A percentile compares a stretch with the other conserved stretches of the same genome.
Evolutionary conservation across 2,888 invertebrate genomes (phyloP).

Genomic region (Stegophylla sp.): DNA sequence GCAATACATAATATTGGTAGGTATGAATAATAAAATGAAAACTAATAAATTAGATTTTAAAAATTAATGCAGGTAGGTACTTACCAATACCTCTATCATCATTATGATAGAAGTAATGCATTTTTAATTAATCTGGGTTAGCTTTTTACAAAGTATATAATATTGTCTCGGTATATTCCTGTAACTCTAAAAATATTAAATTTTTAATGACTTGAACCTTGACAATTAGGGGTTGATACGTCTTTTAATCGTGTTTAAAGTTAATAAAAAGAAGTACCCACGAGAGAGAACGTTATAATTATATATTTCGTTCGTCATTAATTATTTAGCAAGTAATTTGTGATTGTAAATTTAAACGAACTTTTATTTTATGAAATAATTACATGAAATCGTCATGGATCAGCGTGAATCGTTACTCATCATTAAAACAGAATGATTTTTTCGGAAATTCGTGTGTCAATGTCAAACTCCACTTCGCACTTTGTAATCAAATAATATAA

Average conservation of each 20-base stretch:
- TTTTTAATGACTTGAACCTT: conserved; percentile 1
- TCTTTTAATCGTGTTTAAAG: background rate
- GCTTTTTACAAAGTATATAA: background rate
- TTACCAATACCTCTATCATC: too few relatives aligned
- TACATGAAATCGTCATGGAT: too few relatives aligned
- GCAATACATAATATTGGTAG: background rate
- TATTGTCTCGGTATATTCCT: background rate
- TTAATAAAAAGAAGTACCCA: background rate
- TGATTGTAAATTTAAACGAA: background rate
- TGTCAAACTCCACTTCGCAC: too few relatives aligned
- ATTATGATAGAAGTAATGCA: background rate
- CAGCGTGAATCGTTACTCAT: too few relatives aligned
- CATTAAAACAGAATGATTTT: too few relatives aligned
- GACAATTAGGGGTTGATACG: conserved; percentile 4
- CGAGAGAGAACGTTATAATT: background rate
- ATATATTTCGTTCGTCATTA: background rate
- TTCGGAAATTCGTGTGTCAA: too few relatives aligned
- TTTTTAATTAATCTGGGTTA: background rate
- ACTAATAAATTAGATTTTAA: background rate
- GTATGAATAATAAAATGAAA: background rate
- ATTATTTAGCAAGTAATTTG: background rate
- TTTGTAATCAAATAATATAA: too few relatives aligned
- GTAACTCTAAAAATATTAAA: background rate
- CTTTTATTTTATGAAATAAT: background rate
- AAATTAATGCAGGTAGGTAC: background rate